Conservation (phyloP, 2,888 invertebrate genomes). For the Julus scanicus region DNA sequence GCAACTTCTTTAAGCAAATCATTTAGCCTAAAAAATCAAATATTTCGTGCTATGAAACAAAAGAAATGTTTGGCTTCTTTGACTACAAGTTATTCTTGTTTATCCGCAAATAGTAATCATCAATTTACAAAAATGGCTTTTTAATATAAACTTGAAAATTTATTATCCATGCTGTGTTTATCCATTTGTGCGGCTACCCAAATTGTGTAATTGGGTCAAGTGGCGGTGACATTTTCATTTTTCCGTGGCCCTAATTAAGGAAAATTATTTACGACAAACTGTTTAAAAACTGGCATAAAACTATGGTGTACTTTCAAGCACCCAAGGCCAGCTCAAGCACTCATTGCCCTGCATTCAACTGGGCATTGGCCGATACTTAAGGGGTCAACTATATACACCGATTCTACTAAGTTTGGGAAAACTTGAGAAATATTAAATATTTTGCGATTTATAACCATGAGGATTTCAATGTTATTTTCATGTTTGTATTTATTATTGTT, state of each 20-base stretch:
- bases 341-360: constrained; percentile 33
- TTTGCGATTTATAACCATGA: no score
- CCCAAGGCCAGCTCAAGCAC: not conserved
- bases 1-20: not conserved
- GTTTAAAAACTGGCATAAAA: not conserved
- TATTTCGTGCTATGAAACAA: not conserved
- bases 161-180: not conserved
- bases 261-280: not conserved
- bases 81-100: not conserved
- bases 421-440: no score
- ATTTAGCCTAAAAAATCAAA: not conserved
- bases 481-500: no score
- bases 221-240: not conserved
- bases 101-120: not conserved
- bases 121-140: not conserved
- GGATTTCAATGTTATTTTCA: no score
- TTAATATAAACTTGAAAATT: not conserved
- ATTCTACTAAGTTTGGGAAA: no score
- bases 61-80: not conserved
- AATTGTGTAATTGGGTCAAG: not conserved
- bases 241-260: not conserved
- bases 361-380: not conserved
- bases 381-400: not conserved
- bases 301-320: not conserved
- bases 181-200: not conserved